These are phyloP conservation scores for Sicus ferrugineus DNA, from an alignment of 2,888 invertebrate genomes.

Conservation along the genomic window DNA sequence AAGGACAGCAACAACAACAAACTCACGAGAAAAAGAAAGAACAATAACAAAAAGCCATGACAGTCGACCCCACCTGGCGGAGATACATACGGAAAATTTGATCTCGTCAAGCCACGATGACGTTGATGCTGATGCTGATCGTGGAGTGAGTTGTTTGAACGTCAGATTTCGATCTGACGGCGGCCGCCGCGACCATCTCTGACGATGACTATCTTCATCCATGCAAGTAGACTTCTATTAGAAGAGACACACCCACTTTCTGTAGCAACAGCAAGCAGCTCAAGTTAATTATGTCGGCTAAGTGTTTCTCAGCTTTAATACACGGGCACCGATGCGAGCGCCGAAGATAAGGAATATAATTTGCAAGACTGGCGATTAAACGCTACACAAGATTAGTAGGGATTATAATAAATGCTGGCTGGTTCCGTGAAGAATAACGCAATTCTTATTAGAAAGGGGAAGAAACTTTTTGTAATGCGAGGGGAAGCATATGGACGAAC, in stretches of 20 bases:
- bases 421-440: not conserved
- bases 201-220: not conserved
- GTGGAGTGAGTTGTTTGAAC: not conserved
- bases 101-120: not conserved
- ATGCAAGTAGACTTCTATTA: no score
- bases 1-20: not conserved
- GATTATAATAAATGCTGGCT: constrained; percentile 6
- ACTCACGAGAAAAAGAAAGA: not conserved
- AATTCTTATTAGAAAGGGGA: not conserved
- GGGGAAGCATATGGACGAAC: no score
- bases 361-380: constrained; percentile 3
- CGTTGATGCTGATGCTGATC: not conserved
- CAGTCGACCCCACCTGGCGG: not conserved
- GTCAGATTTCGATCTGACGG: not conserved
- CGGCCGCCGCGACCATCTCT: not conserved
- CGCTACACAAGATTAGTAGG: not conserved
- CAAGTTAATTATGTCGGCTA: not conserved
- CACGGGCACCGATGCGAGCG: not conserved
- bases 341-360: not conserved
- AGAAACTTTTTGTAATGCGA: no score
- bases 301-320: not conserved
- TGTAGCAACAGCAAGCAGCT: not conserved
- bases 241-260: constrained; percentile 6
- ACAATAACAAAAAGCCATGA: not conserved
- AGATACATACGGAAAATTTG: not conserved